A percentile compares a stretch with the other conserved stretches of the same genome.
phyloP scores from a whole-genome alignment of 2,888 invertebrate genomes.

The Macrosoma leucophasiata region DNA sequence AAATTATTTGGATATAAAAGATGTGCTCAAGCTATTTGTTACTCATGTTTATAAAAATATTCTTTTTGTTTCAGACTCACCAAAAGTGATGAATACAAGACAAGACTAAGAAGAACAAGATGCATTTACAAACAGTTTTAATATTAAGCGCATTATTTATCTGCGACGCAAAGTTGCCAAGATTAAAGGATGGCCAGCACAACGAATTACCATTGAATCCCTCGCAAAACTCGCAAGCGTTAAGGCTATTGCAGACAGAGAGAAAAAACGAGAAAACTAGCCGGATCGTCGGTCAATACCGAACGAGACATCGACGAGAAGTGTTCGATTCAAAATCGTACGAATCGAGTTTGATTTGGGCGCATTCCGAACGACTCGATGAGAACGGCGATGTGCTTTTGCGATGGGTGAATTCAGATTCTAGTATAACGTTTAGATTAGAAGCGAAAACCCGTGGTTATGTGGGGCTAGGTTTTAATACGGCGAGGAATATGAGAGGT shows the following conservation, averaged over 20 bases:
- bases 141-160: slow-evolving; percentile 53
- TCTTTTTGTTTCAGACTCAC: slow-evolving; percentile 54
- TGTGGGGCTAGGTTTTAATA: slow-evolving; percentile 91
- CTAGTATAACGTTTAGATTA: slow-evolving; percentile 88
- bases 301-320: slow-evolving; percentile 50
- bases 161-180: slow-evolving; percentile 62
- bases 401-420: slow-evolving; percentile 84
- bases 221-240: slow-evolving; percentile 44
- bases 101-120: slow-evolving; percentile 38
- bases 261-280: slow-evolving; percentile 54
- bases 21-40: too few species aligned
- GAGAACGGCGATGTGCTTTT: slow-evolving; percentile 73
- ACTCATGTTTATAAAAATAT: slow-evolving; percentile 9
- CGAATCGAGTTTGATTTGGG: slow-evolving; percentile 70
- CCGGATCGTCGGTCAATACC: slow-evolving; percentile 57
- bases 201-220: slow-evolving; percentile 53
- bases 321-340: slow-evolving; percentile 64
- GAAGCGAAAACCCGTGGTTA: slow-evolving; percentile 90
- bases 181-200: slow-evolving; percentile 41
- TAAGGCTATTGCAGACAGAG: slow-evolving; percentile 46
- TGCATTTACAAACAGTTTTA: slow-evolving; percentile 55
- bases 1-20: too few species aligned
- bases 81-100: slow-evolving; percentile 51
- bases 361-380: slow-evolving; percentile 75
- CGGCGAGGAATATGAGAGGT: slow-evolving; percentile 85